phyloP scores from a whole-genome alignment of 1,140 invertebrate species.

The Polypedilum vanderplanki region DNA sequence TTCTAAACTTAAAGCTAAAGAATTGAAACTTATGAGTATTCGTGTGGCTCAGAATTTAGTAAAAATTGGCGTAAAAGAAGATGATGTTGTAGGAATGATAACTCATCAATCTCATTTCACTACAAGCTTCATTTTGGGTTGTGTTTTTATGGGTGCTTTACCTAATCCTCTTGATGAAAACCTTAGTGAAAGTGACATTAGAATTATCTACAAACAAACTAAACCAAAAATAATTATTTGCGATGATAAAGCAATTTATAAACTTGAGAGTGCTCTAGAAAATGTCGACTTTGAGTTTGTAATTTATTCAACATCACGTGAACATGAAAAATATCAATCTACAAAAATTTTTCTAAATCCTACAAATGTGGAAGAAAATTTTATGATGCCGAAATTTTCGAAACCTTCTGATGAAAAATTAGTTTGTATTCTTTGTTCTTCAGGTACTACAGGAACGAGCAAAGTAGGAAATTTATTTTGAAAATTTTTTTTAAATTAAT shows the following conservation, averaged over 20 bases:
- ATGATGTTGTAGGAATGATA: conserved; percentile 38
- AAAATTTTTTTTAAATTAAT: no score
- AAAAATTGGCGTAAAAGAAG: conserved; percentile 33
- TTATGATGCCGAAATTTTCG: neutral
- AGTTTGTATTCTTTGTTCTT: conserved; percentile 48
- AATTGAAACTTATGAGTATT: neutral
- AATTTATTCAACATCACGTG: neutral
- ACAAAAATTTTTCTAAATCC: neutral
- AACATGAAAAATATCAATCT: neutral
- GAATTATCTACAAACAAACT: conserved; percentile 38
- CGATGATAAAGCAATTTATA: conserved; percentile 37
- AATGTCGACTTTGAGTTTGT: conserved; percentile 23
- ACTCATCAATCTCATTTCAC: conserved; percentile 37
- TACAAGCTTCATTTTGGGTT: conserved; percentile 37
- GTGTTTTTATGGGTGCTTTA: conserved; percentile 36
- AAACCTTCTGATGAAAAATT: neutral
- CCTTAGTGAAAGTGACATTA: conserved; percentile 32
- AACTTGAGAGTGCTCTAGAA: conserved; percentile 33
- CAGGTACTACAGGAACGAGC: conserved; percentile 60
- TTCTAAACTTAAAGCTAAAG: neutral
- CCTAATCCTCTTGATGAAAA: conserved; percentile 38
- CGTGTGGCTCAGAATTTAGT: conserved; percentile 34
- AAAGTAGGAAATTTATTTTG: no score
- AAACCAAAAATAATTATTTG: conserved; percentile 41
- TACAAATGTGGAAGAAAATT: neutral